These are phyloP conservation scores for Adelosebastes latens DNA, from an alignment of 2,797 vertebrate species.

Conservation along the genomic window DNA sequence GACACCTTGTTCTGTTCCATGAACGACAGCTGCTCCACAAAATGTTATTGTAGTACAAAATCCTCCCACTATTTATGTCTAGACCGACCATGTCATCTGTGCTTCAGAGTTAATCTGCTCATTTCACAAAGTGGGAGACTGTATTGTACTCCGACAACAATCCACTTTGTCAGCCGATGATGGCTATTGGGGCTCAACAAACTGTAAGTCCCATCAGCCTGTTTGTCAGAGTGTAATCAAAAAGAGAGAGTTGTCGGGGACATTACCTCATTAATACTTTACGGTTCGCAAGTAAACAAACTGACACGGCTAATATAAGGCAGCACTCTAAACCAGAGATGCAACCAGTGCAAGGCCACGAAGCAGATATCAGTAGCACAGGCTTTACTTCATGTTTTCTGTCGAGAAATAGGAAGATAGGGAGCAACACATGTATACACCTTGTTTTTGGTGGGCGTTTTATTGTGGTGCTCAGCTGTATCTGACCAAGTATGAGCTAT, in stretches of 20 bases:
- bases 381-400: neutral
- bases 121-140: neutral
- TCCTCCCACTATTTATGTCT: neutral
- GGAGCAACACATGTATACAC: neutral
- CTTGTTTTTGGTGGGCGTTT: neutral
- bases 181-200: neutral
- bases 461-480: neutral
- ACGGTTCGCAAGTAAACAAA: neutral
- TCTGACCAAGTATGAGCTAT: neutral
- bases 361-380: neutral
- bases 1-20: neutral
- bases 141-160: neutral
- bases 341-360: neutral
- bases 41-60: neutral
- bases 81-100: neutral
- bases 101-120: neutral
- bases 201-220: neutral
- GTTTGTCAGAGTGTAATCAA: slow-evolving; percentile 1
- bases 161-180: neutral
- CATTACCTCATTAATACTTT: slow-evolving; percentile 2
- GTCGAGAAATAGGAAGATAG: neutral
- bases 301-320: neutral
- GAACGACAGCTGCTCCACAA: neutral
- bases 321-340: neutral
- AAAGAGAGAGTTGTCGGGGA: neutral